Evolutionary conservation across 2,888 invertebrate species (phyloP).

Genomic region (Macrosoma leucophasiata): DNA sequence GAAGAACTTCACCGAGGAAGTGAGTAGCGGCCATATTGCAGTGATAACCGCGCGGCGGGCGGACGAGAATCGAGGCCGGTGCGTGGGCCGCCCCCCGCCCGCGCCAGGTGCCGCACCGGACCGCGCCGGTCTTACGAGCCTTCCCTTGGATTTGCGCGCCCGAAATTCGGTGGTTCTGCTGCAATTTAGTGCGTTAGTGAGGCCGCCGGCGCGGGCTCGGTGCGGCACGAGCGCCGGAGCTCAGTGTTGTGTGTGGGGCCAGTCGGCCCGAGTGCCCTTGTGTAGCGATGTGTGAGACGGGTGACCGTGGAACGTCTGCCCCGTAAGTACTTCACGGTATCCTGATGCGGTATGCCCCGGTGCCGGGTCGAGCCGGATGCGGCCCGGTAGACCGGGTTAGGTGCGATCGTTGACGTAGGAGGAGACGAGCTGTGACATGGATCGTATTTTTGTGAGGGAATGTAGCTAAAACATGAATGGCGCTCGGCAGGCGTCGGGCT

Average conservation of each 20-base stretch:
- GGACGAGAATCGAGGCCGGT: conserved; percentile 77
- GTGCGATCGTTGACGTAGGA: conserved; percentile 34
- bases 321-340: conserved; percentile 63
- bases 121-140: conserved; percentile 78
- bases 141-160: conserved; percentile 76
- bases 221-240: conserved; percentile 41
- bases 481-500: conserved; percentile 32
- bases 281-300: conserved; percentile 61
- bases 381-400: conserved; percentile 34
- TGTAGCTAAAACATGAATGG: conserved; percentile 57
- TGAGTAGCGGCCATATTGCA: conserved; percentile 77
- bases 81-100: conserved; percentile 76
- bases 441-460: conserved; percentile 46
- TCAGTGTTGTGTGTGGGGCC: conserved; percentile 68
- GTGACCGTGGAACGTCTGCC: conserved; percentile 66
- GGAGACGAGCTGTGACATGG: conserved; percentile 32
- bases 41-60: conserved; percentile 77
- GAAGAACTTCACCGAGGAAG: conserved; percentile 76
- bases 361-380: conserved; percentile 28
- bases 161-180: conserved; percentile 67
- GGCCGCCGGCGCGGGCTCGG: conserved; percentile 62
- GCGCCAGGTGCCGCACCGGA: conserved; percentile 76
- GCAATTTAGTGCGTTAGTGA: conserved; percentile 66
- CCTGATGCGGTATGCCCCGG: conserved; percentile 41
- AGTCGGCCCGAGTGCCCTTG: conserved; percentile 65